These are phyloP conservation scores for Oncorhynchus keta DNA, from an alignment of 2,113 vertebrate species.

Conservation along the genomic window DNA sequence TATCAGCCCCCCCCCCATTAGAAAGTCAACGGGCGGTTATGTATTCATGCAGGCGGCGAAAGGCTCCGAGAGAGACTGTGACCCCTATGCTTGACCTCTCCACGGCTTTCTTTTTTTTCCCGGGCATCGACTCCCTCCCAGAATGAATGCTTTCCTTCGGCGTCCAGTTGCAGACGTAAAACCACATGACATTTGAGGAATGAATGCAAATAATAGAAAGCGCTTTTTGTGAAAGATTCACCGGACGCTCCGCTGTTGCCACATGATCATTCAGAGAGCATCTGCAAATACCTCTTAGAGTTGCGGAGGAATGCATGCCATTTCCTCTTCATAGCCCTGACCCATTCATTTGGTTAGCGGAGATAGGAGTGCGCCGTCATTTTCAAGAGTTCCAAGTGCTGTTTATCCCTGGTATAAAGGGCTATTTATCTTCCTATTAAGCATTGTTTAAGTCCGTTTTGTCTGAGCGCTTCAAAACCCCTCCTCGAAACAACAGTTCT, in stretches of 20 bases:
- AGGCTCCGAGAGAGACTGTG: slow-evolving; percentile 64
- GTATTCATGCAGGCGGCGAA: slow-evolving; percentile 66
- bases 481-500: too few species aligned
- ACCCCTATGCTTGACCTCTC: slow-evolving; percentile 70
- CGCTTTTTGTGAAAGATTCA: slow-evolving; percentile 70
- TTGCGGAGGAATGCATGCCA: slow-evolving; percentile 68
- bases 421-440: slow-evolving; percentile 22
- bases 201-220: slow-evolving; percentile 74
- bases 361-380: slow-evolving; percentile 59
- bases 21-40: slow-evolving; percentile 73
- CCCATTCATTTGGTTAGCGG: slow-evolving; percentile 65
- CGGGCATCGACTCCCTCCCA: background rate
- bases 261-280: slow-evolving; percentile 72
- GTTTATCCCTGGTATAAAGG: slow-evolving; percentile 34
- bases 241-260: slow-evolving; percentile 63
- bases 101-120: slow-evolving; percentile 59
- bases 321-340: slow-evolving; percentile 66
- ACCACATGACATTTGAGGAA: slow-evolving; percentile 72
- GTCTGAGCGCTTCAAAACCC: too few species aligned
- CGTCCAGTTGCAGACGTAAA: slow-evolving; percentile 70
- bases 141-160: slow-evolving; percentile 65
- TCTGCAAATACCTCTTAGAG: slow-evolving; percentile 74
- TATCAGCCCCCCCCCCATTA: slow-evolving; percentile 62
- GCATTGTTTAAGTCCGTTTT: too few species aligned
- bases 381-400: slow-evolving; percentile 34